Percentiles rank a stretch among this genome's conserved stretches.
Evolutionary conservation across 1,140 invertebrate species (phyloP).

Genomic region (Polypedilum vanderplanki): DNA sequence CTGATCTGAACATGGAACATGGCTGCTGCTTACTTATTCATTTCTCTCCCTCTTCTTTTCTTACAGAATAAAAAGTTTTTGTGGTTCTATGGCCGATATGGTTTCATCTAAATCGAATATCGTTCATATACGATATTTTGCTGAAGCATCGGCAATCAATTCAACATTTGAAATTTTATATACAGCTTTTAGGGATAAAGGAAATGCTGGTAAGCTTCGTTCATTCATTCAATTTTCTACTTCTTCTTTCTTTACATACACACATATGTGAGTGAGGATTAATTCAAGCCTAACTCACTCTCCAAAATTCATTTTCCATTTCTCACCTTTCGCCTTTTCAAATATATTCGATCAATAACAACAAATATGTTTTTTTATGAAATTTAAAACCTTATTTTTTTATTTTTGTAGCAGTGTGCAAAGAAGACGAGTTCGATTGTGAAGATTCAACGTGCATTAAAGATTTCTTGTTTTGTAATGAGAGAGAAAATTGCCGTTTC

Average conservation of each 20-base stretch:
- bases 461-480: constrained; percentile 62
- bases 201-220: constrained; percentile 31
- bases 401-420: no score
- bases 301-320: no score
- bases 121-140: constrained; percentile 64
- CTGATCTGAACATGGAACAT: no score
- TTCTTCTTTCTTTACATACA: no score
- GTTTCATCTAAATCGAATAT: constrained; percentile 54
- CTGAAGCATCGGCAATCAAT: constrained; percentile 55
- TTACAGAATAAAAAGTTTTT: constrained; percentile 58
- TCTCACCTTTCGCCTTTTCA: no score
- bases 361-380: no score
- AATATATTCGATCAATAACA: no score
- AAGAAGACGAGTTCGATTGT: constrained; percentile 65
- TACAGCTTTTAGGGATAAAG: constrained; percentile 62
- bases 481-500: constrained; percentile 68
- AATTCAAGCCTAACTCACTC: no score
- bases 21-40: neutral
- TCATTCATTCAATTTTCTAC: constrained; percentile 30
- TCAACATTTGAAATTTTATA: constrained; percentile 63
- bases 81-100: constrained; percentile 69
- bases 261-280: no score
- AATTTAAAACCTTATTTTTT: no score
- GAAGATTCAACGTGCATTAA: constrained; percentile 79
- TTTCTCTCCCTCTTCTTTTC: neutral